Conservation (phyloP, 1,140 invertebrate species). For the Hyposmocoma kahamanoa region DNA sequence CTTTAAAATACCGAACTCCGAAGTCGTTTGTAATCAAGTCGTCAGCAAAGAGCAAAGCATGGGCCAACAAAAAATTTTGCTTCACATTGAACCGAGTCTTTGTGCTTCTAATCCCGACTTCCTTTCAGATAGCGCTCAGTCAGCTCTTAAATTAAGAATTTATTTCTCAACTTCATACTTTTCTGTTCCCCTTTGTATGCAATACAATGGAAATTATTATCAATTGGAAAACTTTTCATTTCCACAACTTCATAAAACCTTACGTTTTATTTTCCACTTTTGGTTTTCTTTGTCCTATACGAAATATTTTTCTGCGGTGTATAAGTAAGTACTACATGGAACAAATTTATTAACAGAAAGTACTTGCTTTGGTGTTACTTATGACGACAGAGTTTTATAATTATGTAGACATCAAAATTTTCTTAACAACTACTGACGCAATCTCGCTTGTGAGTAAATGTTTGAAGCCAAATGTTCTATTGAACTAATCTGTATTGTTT, state of each 20-base stretch:
- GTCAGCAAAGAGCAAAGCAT: slow-evolving; percentile 26
- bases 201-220: slow-evolving; percentile 66
- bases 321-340: too few relatives aligned
- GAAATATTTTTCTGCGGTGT: too few relatives aligned
- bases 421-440: too few relatives aligned
- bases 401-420: too few relatives aligned
- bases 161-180: slow-evolving; percentile 64
- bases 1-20: too few relatives aligned
- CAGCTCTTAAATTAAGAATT: slow-evolving; percentile 66
- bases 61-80: slow-evolving; percentile 39
- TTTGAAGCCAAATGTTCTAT: too few relatives aligned
- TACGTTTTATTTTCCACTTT: slow-evolving; percentile 45
- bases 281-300: slow-evolving; percentile 28
- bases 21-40: slow-evolving; percentile 23
- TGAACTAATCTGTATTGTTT: too few relatives aligned
- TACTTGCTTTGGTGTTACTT: too few relatives aligned
- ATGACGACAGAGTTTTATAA: too few relatives aligned
- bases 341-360: too few relatives aligned
- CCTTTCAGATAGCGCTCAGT: slow-evolving; percentile 58
- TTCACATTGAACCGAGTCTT: slow-evolving; percentile 33
- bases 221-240: slow-evolving; percentile 60
- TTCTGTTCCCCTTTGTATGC: slow-evolving; percentile 54
- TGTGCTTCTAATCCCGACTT: slow-evolving; percentile 57
- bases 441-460: too few relatives aligned
- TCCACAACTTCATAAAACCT: slow-evolving; percentile 45